Conservation (phyloP, 2,888 invertebrate genomes). For the Chymomyza procnemis region DNA sequence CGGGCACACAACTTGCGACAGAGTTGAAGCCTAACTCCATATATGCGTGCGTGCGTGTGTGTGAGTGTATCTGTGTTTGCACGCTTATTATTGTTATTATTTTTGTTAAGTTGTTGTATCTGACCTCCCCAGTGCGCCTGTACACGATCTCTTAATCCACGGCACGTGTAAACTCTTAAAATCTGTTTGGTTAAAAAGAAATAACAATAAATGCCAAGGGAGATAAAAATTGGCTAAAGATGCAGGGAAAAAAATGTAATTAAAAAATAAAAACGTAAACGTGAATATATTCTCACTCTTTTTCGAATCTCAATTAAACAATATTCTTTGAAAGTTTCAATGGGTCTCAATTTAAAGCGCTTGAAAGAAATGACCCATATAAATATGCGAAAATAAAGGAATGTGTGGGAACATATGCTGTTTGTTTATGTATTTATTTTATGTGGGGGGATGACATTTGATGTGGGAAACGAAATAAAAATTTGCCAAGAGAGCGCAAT, state of each 20-base stretch:
- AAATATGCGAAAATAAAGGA: slow-evolving; percentile 28
- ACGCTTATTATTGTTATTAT: neutral
- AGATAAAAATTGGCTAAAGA: neutral
- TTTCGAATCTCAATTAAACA: neutral
- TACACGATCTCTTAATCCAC: slow-evolving; percentile 52
- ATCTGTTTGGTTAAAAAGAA: neutral
- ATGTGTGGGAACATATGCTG: neutral
- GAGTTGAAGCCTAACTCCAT: too few species aligned
- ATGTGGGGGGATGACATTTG: too few species aligned
- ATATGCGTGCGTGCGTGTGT: neutral
- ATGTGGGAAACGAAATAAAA: neutral
- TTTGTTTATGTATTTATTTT: neutral
- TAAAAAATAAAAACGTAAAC: slow-evolving; percentile 5
- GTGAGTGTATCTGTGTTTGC: neutral
- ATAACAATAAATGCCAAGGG: neutral
- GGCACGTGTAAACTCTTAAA: slow-evolving; percentile 66
- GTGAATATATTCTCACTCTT: neutral
- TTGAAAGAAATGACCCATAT: slow-evolving; percentile 43
- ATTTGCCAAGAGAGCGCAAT: too few species aligned
- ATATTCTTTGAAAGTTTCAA: neutral
- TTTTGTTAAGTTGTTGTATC: neutral
- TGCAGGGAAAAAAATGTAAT: slow-evolving; percentile 19
- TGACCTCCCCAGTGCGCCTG: neutral
- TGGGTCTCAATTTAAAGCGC: neutral
- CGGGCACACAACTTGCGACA: too few species aligned